Evolutionary conservation across 2,888 invertebrate species (phyloP).

Genomic region (Hyles lineata): DNA sequence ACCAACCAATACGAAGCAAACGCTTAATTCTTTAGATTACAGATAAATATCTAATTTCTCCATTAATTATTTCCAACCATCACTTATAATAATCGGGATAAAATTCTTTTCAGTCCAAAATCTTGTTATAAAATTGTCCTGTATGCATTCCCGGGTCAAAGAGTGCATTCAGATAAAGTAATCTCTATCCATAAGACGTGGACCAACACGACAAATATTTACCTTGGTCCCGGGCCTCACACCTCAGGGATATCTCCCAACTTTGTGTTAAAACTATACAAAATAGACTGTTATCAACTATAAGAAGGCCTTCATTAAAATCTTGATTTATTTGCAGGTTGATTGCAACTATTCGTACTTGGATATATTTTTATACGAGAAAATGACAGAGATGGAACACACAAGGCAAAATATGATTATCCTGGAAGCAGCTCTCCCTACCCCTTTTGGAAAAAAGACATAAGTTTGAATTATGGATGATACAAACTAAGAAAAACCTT

Average conservation of each 20-base stretch:
- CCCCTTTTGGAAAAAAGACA: too few relatives aligned
- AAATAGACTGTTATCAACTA: not conserved
- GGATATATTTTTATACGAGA: too few relatives aligned
- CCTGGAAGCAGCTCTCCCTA: too few relatives aligned
- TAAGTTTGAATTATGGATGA: too few relatives aligned
- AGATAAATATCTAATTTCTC: constrained; percentile 13
- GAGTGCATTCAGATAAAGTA: constrained; percentile 72
- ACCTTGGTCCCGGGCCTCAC: constrained; percentile 58
- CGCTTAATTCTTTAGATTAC: not conserved
- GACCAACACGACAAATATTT: constrained; percentile 74
- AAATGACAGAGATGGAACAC: too few relatives aligned
- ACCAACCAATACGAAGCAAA: not conserved
- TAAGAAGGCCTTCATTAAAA: not conserved
- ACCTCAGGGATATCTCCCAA: constrained; percentile 42
- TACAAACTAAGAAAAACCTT: too few relatives aligned
- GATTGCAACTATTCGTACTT: too few relatives aligned
- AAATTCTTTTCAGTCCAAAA: constrained; percentile 25
- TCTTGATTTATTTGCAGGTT: too few relatives aligned
- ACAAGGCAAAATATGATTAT: too few relatives aligned
- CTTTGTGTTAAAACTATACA: not conserved
- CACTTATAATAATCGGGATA: constrained; percentile 41
- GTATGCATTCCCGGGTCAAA: constrained; percentile 59
- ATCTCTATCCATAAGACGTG: constrained; percentile 64
- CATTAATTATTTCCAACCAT: constrained; percentile 38
- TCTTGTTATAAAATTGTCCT: constrained; percentile 36